Base-by-base conservation (phyloP, 2,113 vertebrate species). In the Semnornis frantzii region DNA sequence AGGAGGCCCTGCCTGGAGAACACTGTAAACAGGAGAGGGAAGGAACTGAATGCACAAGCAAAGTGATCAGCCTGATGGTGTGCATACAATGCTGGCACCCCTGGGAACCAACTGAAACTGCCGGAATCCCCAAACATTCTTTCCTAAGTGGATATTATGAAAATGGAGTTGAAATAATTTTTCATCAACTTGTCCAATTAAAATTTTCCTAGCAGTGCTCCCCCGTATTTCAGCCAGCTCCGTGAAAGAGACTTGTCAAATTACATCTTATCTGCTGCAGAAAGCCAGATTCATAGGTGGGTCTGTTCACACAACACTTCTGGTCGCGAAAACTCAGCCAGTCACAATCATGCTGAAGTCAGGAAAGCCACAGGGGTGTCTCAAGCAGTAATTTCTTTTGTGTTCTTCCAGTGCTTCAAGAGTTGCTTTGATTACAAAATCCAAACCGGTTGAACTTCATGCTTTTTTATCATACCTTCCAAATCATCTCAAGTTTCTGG, bases 401-500 rank as follows among this genome's bases (percentile, higher is more conserved):
- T 71, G 4, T 54, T 95, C 39, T 94, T 91, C 58, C 34, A 92
- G 0, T 75, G 54, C 57, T 92, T 89, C 84, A 91, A 27, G 31
- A 91, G 23, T 80, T 83, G 54, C 44, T 46, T 55, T 21, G 42
- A 65, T 92, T 76, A 88, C 63, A 12, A 84, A 84, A 63, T 50
- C 50, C 52, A 88, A 94, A 91, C 82, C 50, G 71, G 87, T 95
- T 97, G 63, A 72, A 44, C 70, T 83, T 91, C 69, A 84, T 95
- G 92, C 65, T 94, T 94, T 72, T 11, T 10, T 30, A 86, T 58
- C 1, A 0, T 39, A 90, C 82, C 50, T 78, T 93, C 58, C 83
- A 92, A 78, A 82, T 34, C 25, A 72, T 37, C 59, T 86, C 52
- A 75, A 86, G 79, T 60, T 94, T 91, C 82, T 57, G 31, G 54